Conservation (phyloP, 2,797 vertebrate genomes). For the Ispidina picta region DNA sequence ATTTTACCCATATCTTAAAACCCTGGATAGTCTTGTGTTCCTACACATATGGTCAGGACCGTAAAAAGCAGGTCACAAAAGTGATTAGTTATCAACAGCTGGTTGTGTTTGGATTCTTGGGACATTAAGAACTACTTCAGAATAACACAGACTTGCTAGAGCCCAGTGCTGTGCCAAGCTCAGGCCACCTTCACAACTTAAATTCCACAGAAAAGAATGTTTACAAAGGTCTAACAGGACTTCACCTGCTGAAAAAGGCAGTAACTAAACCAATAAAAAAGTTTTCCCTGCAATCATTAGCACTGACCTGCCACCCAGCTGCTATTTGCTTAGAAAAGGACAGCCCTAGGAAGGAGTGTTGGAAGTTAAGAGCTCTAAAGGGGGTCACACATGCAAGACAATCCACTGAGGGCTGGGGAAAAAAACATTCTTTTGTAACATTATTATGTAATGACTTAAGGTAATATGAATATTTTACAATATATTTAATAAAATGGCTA, state of each 20-base stretch:
- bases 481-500: no score
- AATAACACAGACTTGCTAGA: background rate
- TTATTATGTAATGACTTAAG: background rate
- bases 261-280: background rate
- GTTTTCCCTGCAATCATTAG: background rate
- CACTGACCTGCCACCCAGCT: background rate
- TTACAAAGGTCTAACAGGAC: background rate
- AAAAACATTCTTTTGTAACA: background rate
- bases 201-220: background rate
- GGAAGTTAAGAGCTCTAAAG: background rate
- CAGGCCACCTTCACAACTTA: background rate
- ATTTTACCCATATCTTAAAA: background rate
- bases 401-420: background rate
- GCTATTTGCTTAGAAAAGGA: background rate
- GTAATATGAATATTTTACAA: no score
- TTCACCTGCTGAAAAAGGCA: background rate
- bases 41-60: no score
- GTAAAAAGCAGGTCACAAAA: background rate
- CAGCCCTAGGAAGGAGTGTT: background rate
- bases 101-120: background rate
- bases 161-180: background rate
- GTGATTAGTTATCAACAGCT: background rate
- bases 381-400: rapidly evolving
- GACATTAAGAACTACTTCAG: background rate
- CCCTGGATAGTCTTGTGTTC: background rate